Base-by-base conservation (phyloP, 2,113 vertebrate genomes). In the Catharus minimus region DNA sequence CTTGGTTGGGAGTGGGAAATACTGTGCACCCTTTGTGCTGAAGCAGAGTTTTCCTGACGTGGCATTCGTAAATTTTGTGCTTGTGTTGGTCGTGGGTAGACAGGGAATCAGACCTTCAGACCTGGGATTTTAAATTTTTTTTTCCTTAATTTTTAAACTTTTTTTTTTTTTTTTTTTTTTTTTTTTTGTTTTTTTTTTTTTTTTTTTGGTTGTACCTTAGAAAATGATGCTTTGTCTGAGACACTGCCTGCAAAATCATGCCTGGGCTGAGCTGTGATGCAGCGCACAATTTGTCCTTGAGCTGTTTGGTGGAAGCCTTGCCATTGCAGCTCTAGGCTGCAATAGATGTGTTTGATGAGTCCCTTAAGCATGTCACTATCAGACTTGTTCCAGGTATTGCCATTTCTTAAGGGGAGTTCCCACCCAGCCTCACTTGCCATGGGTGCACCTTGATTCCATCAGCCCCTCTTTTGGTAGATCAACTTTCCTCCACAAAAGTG, bases 41-140 rank as follows among this genome's bases (percentile, higher is more conserved):
- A 68, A 26, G 18, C 27, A 36, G 12, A 56, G 32, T 6, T 38
- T 75, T 74, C 58, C 62, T 26, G 39, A 65, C 36, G 15, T 10
- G 14, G 6, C 3, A 5, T 26, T 66, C 50, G 13, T 26, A 7
- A 6, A 20, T 55, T 13, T 28, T n/a, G 12, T 1, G 3, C 6
- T 74, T 46, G 36, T 66, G 69, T 20, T 71, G 9, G 4, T 24
- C 0, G 0, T 14, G 33, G 10, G 14, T 57, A 46, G 38, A 46
- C 46, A 60, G 41, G 16, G 41, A 65, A 39, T 30, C 32, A 78
- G 33, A 78, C 30, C 8, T 56, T 30, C 32, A 78, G 33, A 78
- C 30, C 8, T 56, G 30, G 12, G 11, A 19, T 12, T 17, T 41
- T 46, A 8, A 36, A 30, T 33, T 3, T 15, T 13, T 36, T 28